These are phyloP conservation scores for Bellardia pandia DNA, from an alignment of 2,888 invertebrate species.

Conservation along the genomic window DNA sequence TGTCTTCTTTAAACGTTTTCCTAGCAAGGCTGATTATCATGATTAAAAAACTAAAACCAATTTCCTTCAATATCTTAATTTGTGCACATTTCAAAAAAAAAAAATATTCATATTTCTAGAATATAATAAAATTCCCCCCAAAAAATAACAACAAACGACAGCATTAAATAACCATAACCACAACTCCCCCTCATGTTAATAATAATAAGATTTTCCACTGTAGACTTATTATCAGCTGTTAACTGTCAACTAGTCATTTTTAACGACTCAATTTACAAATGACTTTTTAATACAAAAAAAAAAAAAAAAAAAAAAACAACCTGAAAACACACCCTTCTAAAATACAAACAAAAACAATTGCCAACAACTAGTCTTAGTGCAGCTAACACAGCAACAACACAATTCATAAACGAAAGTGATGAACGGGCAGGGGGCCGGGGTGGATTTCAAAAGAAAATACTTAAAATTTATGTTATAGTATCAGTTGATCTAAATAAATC, in stretches of 20 bases:
- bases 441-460: slow-evolving; percentile 8
- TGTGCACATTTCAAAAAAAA: no score
- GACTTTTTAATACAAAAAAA: slow-evolving; percentile 55
- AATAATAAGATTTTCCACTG: slow-evolving; percentile 25
- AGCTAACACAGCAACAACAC: neutral
- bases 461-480: neutral
- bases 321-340: slow-evolving; percentile 12
- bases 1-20: no score
- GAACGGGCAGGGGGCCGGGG: slow-evolving; percentile 14
- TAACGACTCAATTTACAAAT: slow-evolving; percentile 68
- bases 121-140: no score
- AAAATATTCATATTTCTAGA: no score
- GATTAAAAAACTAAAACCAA: no score
- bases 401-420: neutral
- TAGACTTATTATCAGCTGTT: slow-evolving; percentile 66
- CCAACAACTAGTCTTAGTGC: neutral
- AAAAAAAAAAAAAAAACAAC: neutral
- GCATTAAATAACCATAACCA: neutral
- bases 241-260: slow-evolving; percentile 59
- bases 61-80: no score
- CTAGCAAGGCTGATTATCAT: no score
- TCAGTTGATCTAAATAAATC: slow-evolving; percentile 2
- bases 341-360: slow-evolving; percentile 11
- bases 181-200: neutral
- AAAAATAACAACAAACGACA: neutral